phyloP scores from a whole-genome alignment of 2,113 vertebrate species.

The Nymphicus hollandicus region DNA sequence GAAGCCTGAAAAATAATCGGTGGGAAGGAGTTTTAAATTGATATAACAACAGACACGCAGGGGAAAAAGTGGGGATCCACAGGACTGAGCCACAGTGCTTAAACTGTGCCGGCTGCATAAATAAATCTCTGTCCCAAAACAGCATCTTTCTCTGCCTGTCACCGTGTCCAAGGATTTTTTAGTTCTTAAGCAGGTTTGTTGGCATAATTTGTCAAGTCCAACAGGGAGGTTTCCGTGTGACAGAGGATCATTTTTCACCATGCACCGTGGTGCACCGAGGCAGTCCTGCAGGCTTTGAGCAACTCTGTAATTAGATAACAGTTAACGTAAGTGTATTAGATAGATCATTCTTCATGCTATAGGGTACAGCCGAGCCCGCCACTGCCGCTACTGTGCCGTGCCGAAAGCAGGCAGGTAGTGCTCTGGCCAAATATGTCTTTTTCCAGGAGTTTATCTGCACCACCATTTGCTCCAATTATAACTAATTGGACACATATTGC shows the following conservation, averaged over 20 bases:
- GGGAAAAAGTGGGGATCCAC: not conserved
- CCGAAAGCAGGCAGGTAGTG: not conserved
- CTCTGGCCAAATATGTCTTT: not conserved
- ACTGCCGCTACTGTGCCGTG: not conserved
- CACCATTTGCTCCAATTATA: slow-evolving; percentile 70
- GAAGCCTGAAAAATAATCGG: slow-evolving; percentile 19
- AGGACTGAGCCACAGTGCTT: not conserved
- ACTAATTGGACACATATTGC: slow-evolving; percentile 73
- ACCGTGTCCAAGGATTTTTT: slow-evolving; percentile 53
- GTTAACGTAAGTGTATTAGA: slow-evolving; percentile 6
- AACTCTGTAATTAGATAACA: slow-evolving; percentile 43
- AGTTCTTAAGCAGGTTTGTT: slow-evolving; percentile 61
- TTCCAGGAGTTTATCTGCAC: slow-evolving; percentile 49
- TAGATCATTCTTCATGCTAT: slow-evolving; percentile 7
- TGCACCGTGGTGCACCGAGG: not conserved
- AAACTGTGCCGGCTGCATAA: not conserved
- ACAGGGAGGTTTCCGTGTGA: slow-evolving; percentile 35
- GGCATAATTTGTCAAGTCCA: slow-evolving; percentile 53
- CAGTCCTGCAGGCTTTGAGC: not conserved
- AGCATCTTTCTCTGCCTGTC: slow-evolving; percentile 47
- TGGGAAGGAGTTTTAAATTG: slow-evolving; percentile 10
- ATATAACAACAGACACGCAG: not conserved
- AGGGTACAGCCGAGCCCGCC: not conserved
- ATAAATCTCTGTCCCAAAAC: not conserved
- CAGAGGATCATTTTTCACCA: slow-evolving; percentile 17